Base-by-base conservation (phyloP, 2,888 invertebrate species). In the Metalampra italica region DNA sequence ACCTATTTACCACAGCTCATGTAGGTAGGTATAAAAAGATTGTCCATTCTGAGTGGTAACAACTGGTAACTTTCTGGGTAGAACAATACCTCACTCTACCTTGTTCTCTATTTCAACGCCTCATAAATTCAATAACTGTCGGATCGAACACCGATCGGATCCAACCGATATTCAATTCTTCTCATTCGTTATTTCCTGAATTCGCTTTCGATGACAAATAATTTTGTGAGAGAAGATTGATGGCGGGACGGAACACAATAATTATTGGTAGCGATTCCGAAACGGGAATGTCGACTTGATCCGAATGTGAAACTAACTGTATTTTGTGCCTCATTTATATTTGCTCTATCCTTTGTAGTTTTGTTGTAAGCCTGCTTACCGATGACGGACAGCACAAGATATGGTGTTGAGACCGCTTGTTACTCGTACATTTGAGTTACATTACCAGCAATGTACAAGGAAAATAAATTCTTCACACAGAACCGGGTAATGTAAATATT, bases 1-100 rank as follows among this genome's bases (percentile, higher is more conserved):
- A n/a, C n/a, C n/a, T n/a, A n/a, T n/a, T n/a, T 22, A 22, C 22
- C 22, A 22, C 5, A 22, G 22, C 22, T 5, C 5, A 22, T 22
- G 22, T 22, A 22, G 56, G 59, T 64, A 59, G 53, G 34, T 44
- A 29, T 55, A 64, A 61, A 69, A 70, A 72, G 67, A 71, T 67
- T 60, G 59, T 58, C 57, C 57, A 57, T 58, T 66, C 62, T 68
- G 59, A 62, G 55, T 57, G 53, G n/a, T n/a, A n/a, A n/a, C n/a
- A n/a, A 22, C 22, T 22, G 5, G 61, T 54, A 36, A 36, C 54
- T 56, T n/a, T n/a, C 54, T 56, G 59, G 62, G 65, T 62, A 65
- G 76, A 81, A 83, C 82, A 82, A 83, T 83, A 65, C 68, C 53
- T 60, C 65, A 84, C n/a, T n/a, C n/a, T n/a, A n/a, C n/a, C n/a